Evolutionary conservation across 2,888 invertebrate genomes (phyloP).

Genomic region (Epinotia nisella): DNA sequence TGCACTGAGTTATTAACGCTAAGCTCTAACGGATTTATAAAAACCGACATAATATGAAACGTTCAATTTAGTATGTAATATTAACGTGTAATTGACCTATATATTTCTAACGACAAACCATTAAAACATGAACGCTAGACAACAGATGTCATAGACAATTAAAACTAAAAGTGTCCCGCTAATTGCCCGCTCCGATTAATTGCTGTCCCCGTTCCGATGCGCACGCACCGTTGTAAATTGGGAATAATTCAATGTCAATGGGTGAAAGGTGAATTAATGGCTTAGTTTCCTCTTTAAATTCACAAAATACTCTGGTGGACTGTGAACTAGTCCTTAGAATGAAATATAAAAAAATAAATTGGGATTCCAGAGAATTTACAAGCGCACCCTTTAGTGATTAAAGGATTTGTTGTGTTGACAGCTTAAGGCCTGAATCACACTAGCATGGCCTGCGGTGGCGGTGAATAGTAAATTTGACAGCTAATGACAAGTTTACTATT

Average conservation of each 20-base stretch:
- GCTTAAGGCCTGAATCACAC: too few species aligned
- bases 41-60: neutral
- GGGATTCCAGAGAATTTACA: too few species aligned
- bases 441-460: too few species aligned
- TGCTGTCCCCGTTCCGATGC: conserved; percentile 31
- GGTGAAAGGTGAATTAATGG: conserved; percentile 25
- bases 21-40: too few species aligned
- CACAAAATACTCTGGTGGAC: neutral
- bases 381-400: too few species aligned
- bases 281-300: neutral
- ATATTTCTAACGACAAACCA: neutral
- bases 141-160: conserved; percentile 43
- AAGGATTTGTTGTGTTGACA: too few species aligned
- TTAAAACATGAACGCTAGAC: conserved; percentile 4
- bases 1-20: too few species aligned
- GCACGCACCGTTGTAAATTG: conserved; percentile 8
- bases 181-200: conserved; percentile 36
- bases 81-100: neutral
- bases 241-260: conserved; percentile 37
- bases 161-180: conserved; percentile 40
- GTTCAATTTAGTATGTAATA: neutral
- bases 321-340: too few species aligned
- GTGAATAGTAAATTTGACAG: too few species aligned
- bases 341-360: too few species aligned
- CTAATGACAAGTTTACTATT: too few species aligned